Evolutionary conservation across 2,113 vertebrate genomes (phyloP), one percentile per base, ranked within the genome.

Genomic region (Gnathonemus longibarbis): DNA sequence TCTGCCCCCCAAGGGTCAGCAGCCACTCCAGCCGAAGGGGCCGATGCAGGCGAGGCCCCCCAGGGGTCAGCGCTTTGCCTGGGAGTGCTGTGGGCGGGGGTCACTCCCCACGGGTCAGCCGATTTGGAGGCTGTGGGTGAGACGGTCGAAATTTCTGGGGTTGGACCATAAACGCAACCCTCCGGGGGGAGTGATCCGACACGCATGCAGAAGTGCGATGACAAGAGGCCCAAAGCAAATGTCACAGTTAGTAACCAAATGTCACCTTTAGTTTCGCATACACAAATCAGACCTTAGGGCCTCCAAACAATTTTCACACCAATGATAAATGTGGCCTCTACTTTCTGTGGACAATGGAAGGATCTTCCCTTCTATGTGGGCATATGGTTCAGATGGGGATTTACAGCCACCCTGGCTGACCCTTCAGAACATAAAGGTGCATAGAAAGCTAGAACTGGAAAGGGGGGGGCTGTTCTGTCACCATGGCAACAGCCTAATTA

Each of bases 51-150:
- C 91, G 93, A 94, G 3, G 94, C 48, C 66, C 94, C 96, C 98
- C 98, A 99, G 56, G 98, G 98, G 90, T 99, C 97, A 11, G 92
- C 94, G 89, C 95, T 97, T 95, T 97, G 97, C 91, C 97, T 88
- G 88, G 96, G 93, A 53, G 97, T 89, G 88, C 96, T 96, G 86
- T 96, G 94, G 83, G 94, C 84, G 88, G 94, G 89, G 49, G 96
- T 92, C 27, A 94, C 90, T 39, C 97, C 97, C 98, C 98, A 99
- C 0, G 97, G 97, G 93, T 99, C 98, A 21, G 96, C 94, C 0
- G 97, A 62, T 62, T 62, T 3, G 56, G 56, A 62, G 56, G 56
- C 56, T 62, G 56, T n/a, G 7, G 62, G n/a, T 27, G 88, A 42
- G 85, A 74, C 45, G 31, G 42, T 39, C 42, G 3, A 35, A 17